Evolutionary conservation across 1,140 invertebrate species (phyloP).

Genomic region (Mylabris phalerata): DNA sequence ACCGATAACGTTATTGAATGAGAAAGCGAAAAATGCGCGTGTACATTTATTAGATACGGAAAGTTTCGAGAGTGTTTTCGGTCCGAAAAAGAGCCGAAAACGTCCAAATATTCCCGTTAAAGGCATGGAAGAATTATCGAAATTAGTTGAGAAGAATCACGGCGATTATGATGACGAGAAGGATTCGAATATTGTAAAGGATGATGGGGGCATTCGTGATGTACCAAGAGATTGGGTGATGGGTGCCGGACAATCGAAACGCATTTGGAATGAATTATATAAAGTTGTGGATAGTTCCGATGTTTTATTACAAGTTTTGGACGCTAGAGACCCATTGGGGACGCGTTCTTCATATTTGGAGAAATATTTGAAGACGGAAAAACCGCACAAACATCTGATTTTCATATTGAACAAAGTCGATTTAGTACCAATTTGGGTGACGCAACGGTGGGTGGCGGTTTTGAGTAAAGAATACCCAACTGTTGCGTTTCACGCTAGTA

Average conservation of each 20-base stretch:
- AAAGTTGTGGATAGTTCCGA: slow-evolving; percentile 99
- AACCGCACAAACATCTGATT: slow-evolving; percentile 90
- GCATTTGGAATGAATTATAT: slow-evolving; percentile 99
- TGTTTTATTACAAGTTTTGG: slow-evolving; percentile 89
- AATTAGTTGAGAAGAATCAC: slow-evolving; percentile 59
- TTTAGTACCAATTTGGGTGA: slow-evolving; percentile 95
- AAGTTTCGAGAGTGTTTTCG: slow-evolving; percentile 90
- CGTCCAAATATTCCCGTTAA: slow-evolving; percentile 74
- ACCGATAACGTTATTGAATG: slow-evolving; percentile 90
- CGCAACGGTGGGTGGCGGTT: slow-evolving; percentile 90
- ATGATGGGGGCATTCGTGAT: slow-evolving; percentile 73
- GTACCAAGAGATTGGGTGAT: slow-evolving; percentile 78
- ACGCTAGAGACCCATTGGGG: slow-evolving; percentile 92
- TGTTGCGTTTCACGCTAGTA: slow-evolving; percentile 94
- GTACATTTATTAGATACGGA: slow-evolving; percentile 95
- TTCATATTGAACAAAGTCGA: slow-evolving; percentile 95
- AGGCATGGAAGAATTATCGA: slow-evolving; percentile 64
- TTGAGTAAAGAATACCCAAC: slow-evolving; percentile 94
- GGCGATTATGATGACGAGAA: slow-evolving; percentile 72
- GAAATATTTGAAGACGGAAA: slow-evolving; percentile 82
- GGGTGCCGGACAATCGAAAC: slow-evolving; percentile 88
- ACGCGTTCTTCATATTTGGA: slow-evolving; percentile 92
- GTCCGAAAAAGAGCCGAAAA: slow-evolving; percentile 88
- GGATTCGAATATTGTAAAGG: slow-evolving; percentile 75
- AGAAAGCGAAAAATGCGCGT: slow-evolving; percentile 81